Evolutionary conservation across 2,113 vertebrate genomes (phyloP), one percentile per base, ranked within the genome.

Genomic region (Thunnus thynnus): DNA sequence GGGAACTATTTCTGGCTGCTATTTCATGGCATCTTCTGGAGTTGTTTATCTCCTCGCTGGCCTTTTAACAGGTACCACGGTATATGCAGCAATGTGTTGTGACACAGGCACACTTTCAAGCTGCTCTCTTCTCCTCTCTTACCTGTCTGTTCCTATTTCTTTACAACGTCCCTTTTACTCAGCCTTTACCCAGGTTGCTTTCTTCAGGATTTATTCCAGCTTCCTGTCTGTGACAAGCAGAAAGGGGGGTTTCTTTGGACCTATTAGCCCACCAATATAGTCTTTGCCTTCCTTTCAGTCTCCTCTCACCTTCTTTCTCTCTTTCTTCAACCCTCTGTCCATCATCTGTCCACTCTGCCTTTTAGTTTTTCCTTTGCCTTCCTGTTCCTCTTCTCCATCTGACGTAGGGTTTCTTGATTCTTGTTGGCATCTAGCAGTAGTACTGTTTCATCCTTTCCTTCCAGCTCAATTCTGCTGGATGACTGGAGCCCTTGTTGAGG

Each of bases 401-500:
- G 64, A 82, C 32, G 13, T 46, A n/a, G 62, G 36, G 51, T 67
- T 72, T 82, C 79, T 82, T 83, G 80, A 80, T 58, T 81, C 86
- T 79, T 76, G 30, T 70, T 90, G 91, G 89, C 89, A 89, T 76
- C 82, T 77, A 75, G 79, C 67, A 72, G 66, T 47, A 32, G 70
- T 63, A 50, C 62, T 18, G 9, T 83, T 85, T 82, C 68, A 74
- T 82, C 62, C 73, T 81, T 87, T 66, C 32, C 85, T 76, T 82
- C 76, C 70, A 90, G 79, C 70, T 66, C 8, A 3, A 52, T 80
- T 88, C 76, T 11, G 13, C 72, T 86, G 72, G 80, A 91, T 91
- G 93, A 94, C 92, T 93, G 82, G 80, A 75, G 77, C 78, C 92
- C 91, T 94, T 94, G 93, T 94, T 91, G 76, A 90, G 91, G 91